Base-by-base conservation (phyloP, 2,113 vertebrate genomes). In the Drymodes brunneopygia region DNA sequence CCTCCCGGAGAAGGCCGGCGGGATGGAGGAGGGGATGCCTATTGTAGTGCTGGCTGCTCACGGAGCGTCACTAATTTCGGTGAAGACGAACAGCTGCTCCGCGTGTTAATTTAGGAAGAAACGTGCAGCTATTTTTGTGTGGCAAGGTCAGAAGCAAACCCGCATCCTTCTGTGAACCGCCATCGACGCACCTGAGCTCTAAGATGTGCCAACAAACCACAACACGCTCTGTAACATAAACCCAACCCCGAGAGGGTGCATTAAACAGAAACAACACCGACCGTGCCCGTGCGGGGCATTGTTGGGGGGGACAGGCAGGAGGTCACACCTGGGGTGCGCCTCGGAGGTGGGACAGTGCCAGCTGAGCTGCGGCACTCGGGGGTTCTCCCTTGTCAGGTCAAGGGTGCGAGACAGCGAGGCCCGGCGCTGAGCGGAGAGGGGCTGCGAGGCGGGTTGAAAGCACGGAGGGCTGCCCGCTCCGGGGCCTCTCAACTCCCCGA, bases 61-160 rank as follows among this genome's bases (percentile, higher is more conserved):
- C 29, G 3, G 71, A 90, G 94, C 94, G 58, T 38, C 70, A 75
- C 60, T 94, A 45, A 94, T 91, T 80, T 74, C 28, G 20, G n/a
- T 5, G 61, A 16, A 66, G 79, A 28, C 60, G 31, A 84, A 17
- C 95, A 85, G 81, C 90, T 93, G 90, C 81, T 86, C 23, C 67
- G 57, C 6, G 62, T 15, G 42, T 92, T 94, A 60, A 88, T 89
- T 88, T 74, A 50, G 77, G 45, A 83, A 61, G 40, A 51, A 89
- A 36, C 33, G 65, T 5, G 53, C 33, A 21, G 86, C 72, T 92
- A 31, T 53, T 95, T 86, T 74, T 81, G 36, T 11, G 35, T 10
- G 51, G 38, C 70, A 69, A 85, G 73, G 91, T 69, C 73, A 64
- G 79, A 21, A 44, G 33, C 25, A 42, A 60, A 36, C 11, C 2